These are phyloP conservation scores for Leistus spinibarbis DNA, from an alignment of 2,888 invertebrate species.

Conservation along the genomic window DNA sequence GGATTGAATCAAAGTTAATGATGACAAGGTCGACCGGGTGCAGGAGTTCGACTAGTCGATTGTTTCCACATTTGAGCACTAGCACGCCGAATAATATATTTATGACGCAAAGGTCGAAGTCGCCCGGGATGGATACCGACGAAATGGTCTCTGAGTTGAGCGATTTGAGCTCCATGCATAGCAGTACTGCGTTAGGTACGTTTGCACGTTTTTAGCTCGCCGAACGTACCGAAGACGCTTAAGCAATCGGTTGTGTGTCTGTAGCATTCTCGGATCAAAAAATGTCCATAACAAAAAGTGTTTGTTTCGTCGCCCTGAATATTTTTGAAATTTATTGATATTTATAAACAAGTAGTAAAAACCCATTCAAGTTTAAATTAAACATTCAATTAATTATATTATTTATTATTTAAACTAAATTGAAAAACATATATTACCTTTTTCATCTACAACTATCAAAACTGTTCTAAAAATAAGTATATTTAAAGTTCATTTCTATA, in stretches of 20 bases:
- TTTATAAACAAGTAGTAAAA: too few species aligned
- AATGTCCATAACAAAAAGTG: too few species aligned
- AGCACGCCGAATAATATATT: slow-evolving; percentile 40
- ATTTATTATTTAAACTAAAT: background rate
- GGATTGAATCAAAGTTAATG: slow-evolving; percentile 66
- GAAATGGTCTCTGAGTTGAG: slow-evolving; percentile 56
- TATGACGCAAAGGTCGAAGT: slow-evolving; percentile 27
- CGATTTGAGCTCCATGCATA: slow-evolving; percentile 60
- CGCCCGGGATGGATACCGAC: slow-evolving; percentile 41
- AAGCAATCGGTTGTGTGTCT: too few species aligned
- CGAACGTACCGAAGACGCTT: too few species aligned
- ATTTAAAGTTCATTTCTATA: background rate
- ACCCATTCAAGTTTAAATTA: too few species aligned
- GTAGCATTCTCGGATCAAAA: too few species aligned
- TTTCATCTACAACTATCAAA: background rate
- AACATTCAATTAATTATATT: too few species aligned
- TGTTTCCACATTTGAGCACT: slow-evolving; percentile 67
- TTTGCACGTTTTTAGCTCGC: too few species aligned
- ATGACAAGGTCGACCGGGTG: slow-evolving; percentile 68
- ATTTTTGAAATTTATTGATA: too few species aligned
- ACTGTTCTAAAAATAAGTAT: background rate
- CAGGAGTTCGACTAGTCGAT: slow-evolving; percentile 60
- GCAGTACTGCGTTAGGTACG: slow-evolving; percentile 58
- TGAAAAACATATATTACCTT: background rate
- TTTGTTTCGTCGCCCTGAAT: too few species aligned